Percentiles rank a stretch among this genome's conserved stretches.
phyloP scores from a whole-genome alignment of 1,140 invertebrate genomes.

The Pseudachorutes palmiensis region DNA sequence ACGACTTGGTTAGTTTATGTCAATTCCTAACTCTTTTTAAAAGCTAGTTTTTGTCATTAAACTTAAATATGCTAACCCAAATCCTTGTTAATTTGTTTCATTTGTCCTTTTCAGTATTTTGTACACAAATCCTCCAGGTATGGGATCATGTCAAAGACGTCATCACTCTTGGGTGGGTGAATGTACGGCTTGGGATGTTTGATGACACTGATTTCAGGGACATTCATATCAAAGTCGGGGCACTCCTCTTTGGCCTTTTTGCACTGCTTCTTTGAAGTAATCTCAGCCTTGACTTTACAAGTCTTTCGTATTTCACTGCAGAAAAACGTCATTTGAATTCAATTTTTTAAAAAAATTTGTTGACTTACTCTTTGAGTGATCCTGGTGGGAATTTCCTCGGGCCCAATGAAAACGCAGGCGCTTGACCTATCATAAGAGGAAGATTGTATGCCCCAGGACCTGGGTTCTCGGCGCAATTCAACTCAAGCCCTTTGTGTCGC shows the following conservation, averaged over 20 bases:
- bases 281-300: no score
- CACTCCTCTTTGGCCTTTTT: no score
- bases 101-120: neutral
- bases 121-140: neutral
- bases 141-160: neutral
- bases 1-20: no score
- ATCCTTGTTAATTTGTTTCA: neutral
- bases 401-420: neutral
- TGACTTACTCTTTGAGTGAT: neutral
- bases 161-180: neutral
- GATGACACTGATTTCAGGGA: neutral
- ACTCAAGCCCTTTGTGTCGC: neutral
- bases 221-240: neutral
- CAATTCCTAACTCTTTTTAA: no score
- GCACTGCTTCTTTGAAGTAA: no score
- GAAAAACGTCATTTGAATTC: neutral
- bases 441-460: neutral
- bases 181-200: neutral
- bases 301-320: neutral
- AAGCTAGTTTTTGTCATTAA: neutral
- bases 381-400: neutral
- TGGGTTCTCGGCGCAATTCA: neutral
- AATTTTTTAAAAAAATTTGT: neutral
- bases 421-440: neutral
- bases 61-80: neutral